phyloP scores from a whole-genome alignment of 1,140 invertebrate species.

The Papilio xuthus region DNA sequence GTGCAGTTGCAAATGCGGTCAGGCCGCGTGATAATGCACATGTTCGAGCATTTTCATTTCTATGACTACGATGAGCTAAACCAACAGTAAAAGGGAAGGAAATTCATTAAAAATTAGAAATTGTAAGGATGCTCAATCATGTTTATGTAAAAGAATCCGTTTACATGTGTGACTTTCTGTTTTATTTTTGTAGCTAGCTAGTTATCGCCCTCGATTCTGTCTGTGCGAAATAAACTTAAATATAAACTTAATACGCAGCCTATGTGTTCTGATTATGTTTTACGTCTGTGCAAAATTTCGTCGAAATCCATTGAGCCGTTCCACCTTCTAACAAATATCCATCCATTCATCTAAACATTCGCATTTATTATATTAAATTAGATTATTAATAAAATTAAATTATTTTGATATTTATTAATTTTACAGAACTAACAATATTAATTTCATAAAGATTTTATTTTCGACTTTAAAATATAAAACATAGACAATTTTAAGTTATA shows the following conservation, averaged over 20 bases:
- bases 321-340: no score
- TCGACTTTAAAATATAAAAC: neutral
- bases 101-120: neutral
- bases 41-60: neutral
- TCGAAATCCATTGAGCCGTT: no score
- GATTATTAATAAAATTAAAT: neutral
- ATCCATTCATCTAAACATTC: no score
- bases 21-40: neutral
- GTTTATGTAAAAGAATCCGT: neutral
- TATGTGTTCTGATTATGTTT: no score
- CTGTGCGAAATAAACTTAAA: no score
- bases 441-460: neutral
- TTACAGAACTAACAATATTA: neutral
- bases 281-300: no score
- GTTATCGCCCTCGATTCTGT: no score
- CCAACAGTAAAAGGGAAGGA: neutral
- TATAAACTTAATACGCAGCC: no score
- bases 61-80: neutral
- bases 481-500: neutral
- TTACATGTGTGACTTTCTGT: neutral
- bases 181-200: neutral
- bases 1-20: neutral
- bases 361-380: neutral
- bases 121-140: neutral
- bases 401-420: neutral